These are phyloP conservation scores for Tetrao urogallus DNA, from an alignment of 2,113 vertebrate genomes.

Conservation along the genomic window DNA sequence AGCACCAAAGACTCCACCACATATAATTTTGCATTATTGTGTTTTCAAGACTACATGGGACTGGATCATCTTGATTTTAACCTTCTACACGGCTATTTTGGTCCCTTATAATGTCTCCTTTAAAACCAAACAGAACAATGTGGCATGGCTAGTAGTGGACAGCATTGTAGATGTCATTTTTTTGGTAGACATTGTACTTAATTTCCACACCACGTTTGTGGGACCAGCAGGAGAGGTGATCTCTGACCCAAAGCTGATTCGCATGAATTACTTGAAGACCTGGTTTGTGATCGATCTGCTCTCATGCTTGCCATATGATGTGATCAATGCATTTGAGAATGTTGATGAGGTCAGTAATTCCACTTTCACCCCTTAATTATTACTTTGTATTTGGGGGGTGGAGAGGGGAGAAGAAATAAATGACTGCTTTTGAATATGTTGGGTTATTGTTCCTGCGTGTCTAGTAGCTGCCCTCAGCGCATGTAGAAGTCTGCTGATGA, in stretches of 20 bases:
- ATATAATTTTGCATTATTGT: slow-evolving; percentile 98
- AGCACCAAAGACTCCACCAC: slow-evolving; percentile 95
- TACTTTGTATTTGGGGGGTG: neutral
- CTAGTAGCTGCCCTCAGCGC: neutral
- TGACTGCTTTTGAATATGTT: neutral
- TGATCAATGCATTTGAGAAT: slow-evolving; percentile 98
- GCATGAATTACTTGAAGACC: slow-evolving; percentile 98
- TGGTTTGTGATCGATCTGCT: slow-evolving; percentile 98
- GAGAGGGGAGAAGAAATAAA: neutral
- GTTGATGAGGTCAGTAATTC: slow-evolving; percentile 94
- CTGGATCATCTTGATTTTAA: slow-evolving; percentile 98
- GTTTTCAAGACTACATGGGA: slow-evolving; percentile 99
- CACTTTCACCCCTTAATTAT: slow-evolving; percentile 20
- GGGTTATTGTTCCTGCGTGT: neutral
- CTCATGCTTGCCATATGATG: slow-evolving; percentile 95
- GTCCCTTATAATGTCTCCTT: slow-evolving; percentile 98
- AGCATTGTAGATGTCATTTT: slow-evolving; percentile 98
- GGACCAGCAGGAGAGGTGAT: slow-evolving; percentile 96
- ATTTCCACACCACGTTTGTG: slow-evolving; percentile 98
- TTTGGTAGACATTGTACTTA: slow-evolving; percentile 95
- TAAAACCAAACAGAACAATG: slow-evolving; percentile 98
- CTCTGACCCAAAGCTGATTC: slow-evolving; percentile 95
- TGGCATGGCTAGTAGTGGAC: slow-evolving; percentile 96
- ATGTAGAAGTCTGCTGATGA: neutral
- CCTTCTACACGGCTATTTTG: slow-evolving; percentile 98